Conservation (phyloP, 2,888 invertebrate genomes). For the Cetonia aurata region DNA sequence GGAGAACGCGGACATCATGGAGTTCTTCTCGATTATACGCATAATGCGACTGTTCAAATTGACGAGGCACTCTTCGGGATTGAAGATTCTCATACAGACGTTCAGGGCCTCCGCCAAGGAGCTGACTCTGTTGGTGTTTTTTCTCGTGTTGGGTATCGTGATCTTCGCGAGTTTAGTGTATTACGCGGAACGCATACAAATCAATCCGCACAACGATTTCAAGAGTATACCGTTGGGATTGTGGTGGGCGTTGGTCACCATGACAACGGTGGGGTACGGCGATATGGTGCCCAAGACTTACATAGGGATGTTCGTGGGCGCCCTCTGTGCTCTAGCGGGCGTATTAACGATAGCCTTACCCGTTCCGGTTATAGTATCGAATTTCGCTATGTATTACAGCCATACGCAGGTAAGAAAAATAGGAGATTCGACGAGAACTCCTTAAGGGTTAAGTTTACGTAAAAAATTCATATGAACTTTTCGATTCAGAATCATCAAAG, state of each 20-base stretch:
- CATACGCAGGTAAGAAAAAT: conserved; percentile 75
- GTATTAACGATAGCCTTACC: conserved; percentile 98
- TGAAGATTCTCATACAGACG: conserved; percentile 98
- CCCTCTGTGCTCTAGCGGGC: conserved; percentile 97
- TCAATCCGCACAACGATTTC: conserved; percentile 96
- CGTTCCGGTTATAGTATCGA: conserved; percentile 99
- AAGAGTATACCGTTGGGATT: conserved; percentile 97
- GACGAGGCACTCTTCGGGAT: conserved; percentile 95
- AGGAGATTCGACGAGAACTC: neutral
- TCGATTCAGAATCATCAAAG: too few species aligned
- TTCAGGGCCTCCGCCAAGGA: conserved; percentile 98
- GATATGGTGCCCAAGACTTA: conserved; percentile 99
- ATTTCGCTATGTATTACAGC: conserved; percentile 97
- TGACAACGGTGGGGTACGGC: conserved; percentile 99
- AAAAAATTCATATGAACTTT: too few species aligned
- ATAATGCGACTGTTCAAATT: conserved; percentile 98
- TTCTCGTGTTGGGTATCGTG: conserved; percentile 96
- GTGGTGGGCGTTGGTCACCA: conserved; percentile 99
- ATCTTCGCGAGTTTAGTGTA: conserved; percentile 98
- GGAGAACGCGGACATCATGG: conserved; percentile 95
- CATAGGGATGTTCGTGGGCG: conserved; percentile 98
- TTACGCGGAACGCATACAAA: conserved; percentile 94
- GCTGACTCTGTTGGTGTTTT: conserved; percentile 95
- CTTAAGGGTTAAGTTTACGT: too few species aligned
- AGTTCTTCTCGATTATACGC: conserved; percentile 97